These are phyloP conservation scores for Panopea generosa DNA, from an alignment of 2,888 invertebrate genomes.

Conservation along the genomic window DNA sequence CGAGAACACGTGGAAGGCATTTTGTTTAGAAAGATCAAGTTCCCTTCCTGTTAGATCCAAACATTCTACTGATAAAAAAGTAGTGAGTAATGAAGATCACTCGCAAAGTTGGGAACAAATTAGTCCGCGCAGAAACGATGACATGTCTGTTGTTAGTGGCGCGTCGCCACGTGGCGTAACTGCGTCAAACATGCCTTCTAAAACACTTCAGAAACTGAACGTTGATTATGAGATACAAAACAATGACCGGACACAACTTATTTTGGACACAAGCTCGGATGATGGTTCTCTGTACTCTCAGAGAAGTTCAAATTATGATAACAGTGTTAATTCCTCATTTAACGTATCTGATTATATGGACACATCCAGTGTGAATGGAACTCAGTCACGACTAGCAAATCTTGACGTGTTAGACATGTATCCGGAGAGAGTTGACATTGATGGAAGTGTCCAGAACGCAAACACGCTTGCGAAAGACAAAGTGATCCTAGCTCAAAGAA, in stretches of 20 bases:
- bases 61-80: neutral
- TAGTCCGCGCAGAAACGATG: conserved; percentile 39
- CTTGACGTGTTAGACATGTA: conserved; percentile 37
- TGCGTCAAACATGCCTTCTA: conserved; percentile 3
- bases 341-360: conserved; percentile 23
- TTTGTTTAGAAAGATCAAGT: conserved; percentile 55
- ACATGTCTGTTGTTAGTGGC: conserved; percentile 11
- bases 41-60: conserved; percentile 51
- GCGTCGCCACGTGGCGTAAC: neutral
- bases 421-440: conserved; percentile 6
- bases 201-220: conserved; percentile 31
- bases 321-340: conserved; percentile 41
- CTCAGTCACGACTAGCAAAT: conserved; percentile 22
- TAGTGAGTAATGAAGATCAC: conserved; percentile 34
- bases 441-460: conserved; percentile 23
- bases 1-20: conserved; percentile 52
- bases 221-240: conserved; percentile 17
- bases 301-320: conserved; percentile 30
- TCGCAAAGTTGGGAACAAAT: conserved; percentile 63
- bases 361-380: conserved; percentile 34
- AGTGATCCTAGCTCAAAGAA: conserved; percentile 34
- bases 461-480: conserved; percentile 26
- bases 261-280: conserved; percentile 55
- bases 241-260: conserved; percentile 45
- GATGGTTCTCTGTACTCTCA: conserved; percentile 41